A percentile compares a stretch with the other conserved stretches of the same genome.
Conservation (phyloP, 2,113 vertebrate species). For the Anser brachyrhynchus region DNA sequence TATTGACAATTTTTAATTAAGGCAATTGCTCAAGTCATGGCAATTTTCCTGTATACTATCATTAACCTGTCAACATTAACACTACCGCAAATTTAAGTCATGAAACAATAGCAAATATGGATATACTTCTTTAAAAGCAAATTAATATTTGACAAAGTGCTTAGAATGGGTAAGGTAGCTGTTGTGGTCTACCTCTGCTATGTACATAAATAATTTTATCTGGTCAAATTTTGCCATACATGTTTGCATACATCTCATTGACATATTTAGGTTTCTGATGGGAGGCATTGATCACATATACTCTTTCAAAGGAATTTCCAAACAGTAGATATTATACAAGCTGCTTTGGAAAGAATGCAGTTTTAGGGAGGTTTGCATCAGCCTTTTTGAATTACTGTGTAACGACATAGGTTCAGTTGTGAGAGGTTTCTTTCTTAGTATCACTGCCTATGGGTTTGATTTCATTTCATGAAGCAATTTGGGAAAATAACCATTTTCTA, state of each 20-base stretch:
- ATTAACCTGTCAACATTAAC: not conserved
- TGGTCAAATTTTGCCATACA: not conserved
- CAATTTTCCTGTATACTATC: not conserved
- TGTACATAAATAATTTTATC: not conserved
- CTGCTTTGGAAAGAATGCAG: not conserved
- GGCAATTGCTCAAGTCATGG: not conserved
- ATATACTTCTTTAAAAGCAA: not conserved
- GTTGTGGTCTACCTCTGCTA: not conserved
- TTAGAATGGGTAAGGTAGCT: not conserved
- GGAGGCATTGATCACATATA: not conserved
- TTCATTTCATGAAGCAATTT: conserved; percentile 11
- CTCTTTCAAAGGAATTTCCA: not conserved
- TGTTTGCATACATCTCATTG: not conserved
- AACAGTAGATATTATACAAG: not conserved
- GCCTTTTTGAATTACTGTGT: not conserved
- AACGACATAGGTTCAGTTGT: not conserved
- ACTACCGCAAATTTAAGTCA: not conserved
- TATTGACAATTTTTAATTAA: not conserved
- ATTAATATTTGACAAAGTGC: not conserved
- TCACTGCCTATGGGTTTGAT: not conserved
- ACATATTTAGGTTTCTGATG: not conserved
- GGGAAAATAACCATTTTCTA: conserved; percentile 8
- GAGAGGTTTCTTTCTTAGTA: not conserved
- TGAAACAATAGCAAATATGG: not conserved
- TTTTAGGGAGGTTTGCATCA: not conserved